These are phyloP conservation scores for Andrena camellia DNA, from an alignment of 2,888 invertebrate genomes.

Conservation along the genomic window DNA sequence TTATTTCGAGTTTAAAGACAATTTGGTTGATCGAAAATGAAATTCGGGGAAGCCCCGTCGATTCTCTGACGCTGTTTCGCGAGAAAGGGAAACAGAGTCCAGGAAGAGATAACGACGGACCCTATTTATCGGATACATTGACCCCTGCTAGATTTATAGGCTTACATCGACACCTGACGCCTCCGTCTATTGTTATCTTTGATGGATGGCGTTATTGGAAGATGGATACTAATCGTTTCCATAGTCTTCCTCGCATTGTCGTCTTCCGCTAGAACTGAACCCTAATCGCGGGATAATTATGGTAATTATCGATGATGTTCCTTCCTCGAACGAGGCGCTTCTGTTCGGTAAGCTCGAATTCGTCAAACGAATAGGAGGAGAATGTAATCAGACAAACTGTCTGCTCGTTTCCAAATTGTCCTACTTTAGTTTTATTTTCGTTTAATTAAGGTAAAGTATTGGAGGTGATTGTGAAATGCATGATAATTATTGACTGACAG, in stretches of 20 bases:
- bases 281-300: slow-evolving; percentile 44
- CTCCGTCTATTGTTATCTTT: slow-evolving; percentile 52
- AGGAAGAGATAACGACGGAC: background rate
- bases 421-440: background rate
- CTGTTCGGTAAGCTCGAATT: background rate
- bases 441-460: background rate
- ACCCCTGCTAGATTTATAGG: slow-evolving; percentile 39
- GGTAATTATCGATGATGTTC: slow-evolving; percentile 19
- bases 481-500: background rate
- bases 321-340: background rate
- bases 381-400: background rate
- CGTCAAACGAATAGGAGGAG: background rate
- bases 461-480: too few species aligned
- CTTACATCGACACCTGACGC: slow-evolving; percentile 45
- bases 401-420: background rate
- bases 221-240: slow-evolving; percentile 57
- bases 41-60: background rate
- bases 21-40: background rate
- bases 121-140: slow-evolving; percentile 41
- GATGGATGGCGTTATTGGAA: slow-evolving; percentile 52
- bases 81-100: background rate
- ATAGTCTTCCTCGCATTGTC: slow-evolving; percentile 46
- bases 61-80: background rate
- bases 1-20: background rate
- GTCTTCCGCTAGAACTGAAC: slow-evolving; percentile 15